Evolutionary conservation across 2,888 invertebrate species (phyloP), one percentile per base, ranked within the genome.

Genomic region (Megamerina dolium): DNA sequence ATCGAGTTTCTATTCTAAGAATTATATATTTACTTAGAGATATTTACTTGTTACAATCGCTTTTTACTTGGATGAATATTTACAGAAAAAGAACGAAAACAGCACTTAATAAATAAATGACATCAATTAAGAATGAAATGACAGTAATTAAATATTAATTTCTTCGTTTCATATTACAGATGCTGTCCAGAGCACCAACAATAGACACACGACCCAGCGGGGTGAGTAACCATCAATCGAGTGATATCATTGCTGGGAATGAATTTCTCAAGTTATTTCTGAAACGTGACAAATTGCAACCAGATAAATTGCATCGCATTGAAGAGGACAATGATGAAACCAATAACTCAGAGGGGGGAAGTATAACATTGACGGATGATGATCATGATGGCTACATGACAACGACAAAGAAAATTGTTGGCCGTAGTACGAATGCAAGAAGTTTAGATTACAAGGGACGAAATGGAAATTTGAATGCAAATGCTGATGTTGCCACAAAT

Each of bases 211-310:
- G 58, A 34, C 53, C 62, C 21, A 48, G 35, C 36, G 34, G 40
- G 9, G 46, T 40, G 26, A 35, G 45, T 16, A 38, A 41, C 42
- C 34, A 52, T 12, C 53, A 57, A 10, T 57, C 58, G 30, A 64
- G 62, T 56, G 68, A 68, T 54, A 58, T 69, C 55, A 68, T 69
- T 50, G 63, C 64, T 45, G 69, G 68, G 45, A 64, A 65, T 58
- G 70, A 69, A 53, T 69, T 69, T 52, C 59, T 69, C 21, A 68
- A 68, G 46, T 47, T 68, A 42, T 64, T 67, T 43, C 58, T 68
- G 40, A 61, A 61, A 26, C 64, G 59, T 42, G 63, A 63, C 45
- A 59, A 61, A 26, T 52, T 60, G 43, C 60, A 61, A 33, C 55
- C 56, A 18, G 61, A 54, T 37, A n/a, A n/a, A n/a, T 50, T 59